Conservation (phyloP, 2,888 invertebrate genomes). For the Cephus nigrinus region DNA sequence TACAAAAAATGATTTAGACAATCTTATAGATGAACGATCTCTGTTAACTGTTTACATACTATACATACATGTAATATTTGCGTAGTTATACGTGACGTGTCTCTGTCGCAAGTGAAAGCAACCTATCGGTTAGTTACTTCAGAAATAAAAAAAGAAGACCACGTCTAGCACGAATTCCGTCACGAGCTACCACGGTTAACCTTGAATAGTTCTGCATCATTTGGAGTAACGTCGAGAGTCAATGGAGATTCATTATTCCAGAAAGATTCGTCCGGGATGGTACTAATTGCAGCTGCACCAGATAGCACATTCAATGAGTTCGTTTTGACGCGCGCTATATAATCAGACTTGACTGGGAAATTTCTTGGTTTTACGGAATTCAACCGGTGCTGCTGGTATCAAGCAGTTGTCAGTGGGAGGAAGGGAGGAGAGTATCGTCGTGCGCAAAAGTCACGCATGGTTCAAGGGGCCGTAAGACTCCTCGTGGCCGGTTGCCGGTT, state of each 20-base stretch:
- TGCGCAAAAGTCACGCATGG: background rate
- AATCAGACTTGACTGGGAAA: background rate
- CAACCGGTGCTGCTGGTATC: background rate
- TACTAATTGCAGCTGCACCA: background rate
- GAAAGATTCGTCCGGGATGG: background rate
- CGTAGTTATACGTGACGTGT: background rate
- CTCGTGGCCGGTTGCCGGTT: conserved; percentile 7
- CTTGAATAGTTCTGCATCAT: conserved; percentile 17
- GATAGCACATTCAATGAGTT: background rate
- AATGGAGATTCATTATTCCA: background rate
- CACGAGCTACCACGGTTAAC: conserved; percentile 15
- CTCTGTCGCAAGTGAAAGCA: background rate
- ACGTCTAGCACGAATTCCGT: conserved; percentile 14
- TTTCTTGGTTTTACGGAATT: conserved; percentile 8
- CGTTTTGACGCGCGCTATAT: background rate
- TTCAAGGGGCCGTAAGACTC: background rate
- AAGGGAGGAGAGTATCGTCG: background rate
- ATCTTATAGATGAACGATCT: background rate
- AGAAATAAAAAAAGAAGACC: background rate
- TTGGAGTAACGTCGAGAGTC: background rate
- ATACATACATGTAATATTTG: background rate
- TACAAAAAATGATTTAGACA: background rate
- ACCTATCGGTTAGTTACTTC: background rate
- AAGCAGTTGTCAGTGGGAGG: background rate
- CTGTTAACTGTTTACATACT: background rate